Percentiles rank a stretch among this genome's conserved stretches.
These are phyloP conservation scores for Sinhomidia bicolor DNA, from an alignment of 2,888 invertebrate species.

Conservation along the genomic window DNA sequence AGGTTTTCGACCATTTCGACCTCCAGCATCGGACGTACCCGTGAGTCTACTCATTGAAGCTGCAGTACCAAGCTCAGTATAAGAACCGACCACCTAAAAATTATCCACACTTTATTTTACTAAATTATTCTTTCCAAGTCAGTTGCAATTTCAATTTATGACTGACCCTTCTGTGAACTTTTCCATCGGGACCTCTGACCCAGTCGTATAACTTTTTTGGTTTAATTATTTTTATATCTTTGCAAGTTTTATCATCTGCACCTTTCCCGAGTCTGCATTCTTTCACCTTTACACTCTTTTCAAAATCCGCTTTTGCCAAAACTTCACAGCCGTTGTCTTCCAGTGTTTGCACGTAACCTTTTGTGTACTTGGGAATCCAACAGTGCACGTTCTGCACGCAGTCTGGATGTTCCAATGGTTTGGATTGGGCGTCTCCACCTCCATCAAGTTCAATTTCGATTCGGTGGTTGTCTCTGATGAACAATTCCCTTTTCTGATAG, in stretches of 20 bases:
- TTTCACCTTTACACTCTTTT: neutral
- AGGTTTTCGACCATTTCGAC: neutral
- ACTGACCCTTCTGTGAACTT: constrained; percentile 36
- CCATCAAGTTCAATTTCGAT: neutral
- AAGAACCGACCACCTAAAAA: constrained; percentile 15
- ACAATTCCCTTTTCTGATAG: constrained; percentile 56
- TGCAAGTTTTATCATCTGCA: neutral
- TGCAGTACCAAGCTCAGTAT: constrained; percentile 41
- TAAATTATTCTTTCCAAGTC: neutral
- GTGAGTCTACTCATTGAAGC: neutral
- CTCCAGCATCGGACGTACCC: neutral
- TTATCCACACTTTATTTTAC: neutral
- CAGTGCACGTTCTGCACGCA: constrained; percentile 48
- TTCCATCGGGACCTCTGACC: constrained; percentile 51
- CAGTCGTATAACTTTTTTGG: constrained; percentile 45
- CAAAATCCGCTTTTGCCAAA: constrained; percentile 24
- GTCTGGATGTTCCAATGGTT: neutral
- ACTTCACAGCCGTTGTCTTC: constrained; percentile 11
- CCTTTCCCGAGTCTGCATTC: neutral
- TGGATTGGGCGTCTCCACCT: neutral
- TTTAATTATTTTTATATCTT: neutral
- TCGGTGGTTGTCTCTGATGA: neutral
- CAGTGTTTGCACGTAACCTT: constrained; percentile 16
- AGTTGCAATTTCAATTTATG: neutral
- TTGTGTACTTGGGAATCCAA: constrained; percentile 60